These are phyloP conservation scores for Holothuria leucospilota DNA, from an alignment of 53 echinoderm and acorn worm species.

Conservation along the genomic window DNA sequence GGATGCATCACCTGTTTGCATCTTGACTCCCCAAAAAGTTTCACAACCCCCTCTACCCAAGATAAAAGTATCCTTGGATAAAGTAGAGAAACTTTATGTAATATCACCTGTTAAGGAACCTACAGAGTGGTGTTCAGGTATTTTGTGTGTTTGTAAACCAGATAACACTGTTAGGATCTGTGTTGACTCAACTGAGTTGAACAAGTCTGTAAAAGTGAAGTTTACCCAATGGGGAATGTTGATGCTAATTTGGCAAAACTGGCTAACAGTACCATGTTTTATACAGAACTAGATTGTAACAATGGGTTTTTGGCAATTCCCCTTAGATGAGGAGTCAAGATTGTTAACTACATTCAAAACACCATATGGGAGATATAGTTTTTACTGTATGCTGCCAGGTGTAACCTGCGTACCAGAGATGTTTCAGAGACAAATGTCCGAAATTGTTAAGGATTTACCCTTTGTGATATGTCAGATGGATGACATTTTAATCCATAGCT, in stretches of 20 bases:
- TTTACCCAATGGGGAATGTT: slow-evolving; percentile 56
- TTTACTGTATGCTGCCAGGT: slow-evolving; percentile 64
- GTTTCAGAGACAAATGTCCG: slow-evolving; percentile 48
- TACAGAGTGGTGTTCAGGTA: slow-evolving; percentile 52
- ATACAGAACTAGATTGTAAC: slow-evolving; percentile 55
- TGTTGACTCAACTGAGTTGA: slow-evolving; percentile 58
- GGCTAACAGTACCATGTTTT: slow-evolving; percentile 36
- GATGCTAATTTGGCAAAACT: slow-evolving; percentile 39
- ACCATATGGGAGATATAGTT: slow-evolving; percentile 52
- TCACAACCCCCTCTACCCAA: slow-evolving; percentile 56
- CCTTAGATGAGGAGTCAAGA: slow-evolving; percentile 48
- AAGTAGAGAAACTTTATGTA: slow-evolving; percentile 57
- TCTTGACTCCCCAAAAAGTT: slow-evolving; percentile 37
- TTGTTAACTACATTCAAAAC: slow-evolving; percentile 44
- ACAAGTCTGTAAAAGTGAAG: slow-evolving; percentile 47
- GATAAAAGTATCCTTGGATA: slow-evolving; percentile 51
- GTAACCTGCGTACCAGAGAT: slow-evolving; percentile 62
- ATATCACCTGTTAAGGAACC: slow-evolving; percentile 56
- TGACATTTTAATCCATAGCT: slow-evolving; percentile 66
- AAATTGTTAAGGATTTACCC: slow-evolving; percentile 41
- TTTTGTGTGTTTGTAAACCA: slow-evolving; percentile 32
- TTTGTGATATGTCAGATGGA: slow-evolving; percentile 82
- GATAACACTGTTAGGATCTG: slow-evolving; percentile 51
- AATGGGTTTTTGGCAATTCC: slow-evolving; percentile 68
- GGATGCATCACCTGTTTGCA: slow-evolving; percentile 28